Conservation (phyloP, 2,797 vertebrate species). For the Sparus aurata region DNA sequence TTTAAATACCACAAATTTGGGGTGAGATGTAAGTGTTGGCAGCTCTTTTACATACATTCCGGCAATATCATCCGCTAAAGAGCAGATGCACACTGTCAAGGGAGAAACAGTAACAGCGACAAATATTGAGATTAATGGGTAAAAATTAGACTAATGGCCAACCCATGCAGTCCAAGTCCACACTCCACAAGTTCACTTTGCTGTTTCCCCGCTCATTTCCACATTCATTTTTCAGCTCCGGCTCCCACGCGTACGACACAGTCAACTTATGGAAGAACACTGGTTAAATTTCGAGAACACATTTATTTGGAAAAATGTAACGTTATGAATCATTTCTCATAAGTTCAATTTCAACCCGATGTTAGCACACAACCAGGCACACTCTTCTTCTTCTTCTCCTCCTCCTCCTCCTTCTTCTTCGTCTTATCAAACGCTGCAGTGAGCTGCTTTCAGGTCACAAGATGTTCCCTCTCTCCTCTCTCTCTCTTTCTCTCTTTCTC, state of each 20-base stretch:
- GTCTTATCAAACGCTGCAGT: conserved; percentile 6
- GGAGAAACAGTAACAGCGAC: conserved; percentile 14
- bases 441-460: conserved; percentile 32
- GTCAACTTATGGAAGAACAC: neutral
- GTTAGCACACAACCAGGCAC: neutral
- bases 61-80: conserved; percentile 5
- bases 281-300: conserved; percentile 7
- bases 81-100: conserved; percentile 7
- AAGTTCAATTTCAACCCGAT: neutral
- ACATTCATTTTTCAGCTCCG: conserved; percentile 19
- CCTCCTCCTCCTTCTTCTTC: neutral
- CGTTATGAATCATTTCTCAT: conserved; percentile 1
- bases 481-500: neutral
- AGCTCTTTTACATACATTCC: conserved; percentile 7
- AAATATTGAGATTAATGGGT: conserved; percentile 27
- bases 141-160: conserved; percentile 25
- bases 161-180: conserved; percentile 3
- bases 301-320: conserved; percentile 19
- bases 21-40: neutral
- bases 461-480: neutral
- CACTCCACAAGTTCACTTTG: neutral
- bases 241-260: neutral
- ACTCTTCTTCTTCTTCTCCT: neutral
- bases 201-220: conserved; percentile 9
- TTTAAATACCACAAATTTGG: neutral